These are phyloP conservation scores for Hypsopygia costalis DNA, from an alignment of 2,888 invertebrate species.

Conservation along the genomic window DNA sequence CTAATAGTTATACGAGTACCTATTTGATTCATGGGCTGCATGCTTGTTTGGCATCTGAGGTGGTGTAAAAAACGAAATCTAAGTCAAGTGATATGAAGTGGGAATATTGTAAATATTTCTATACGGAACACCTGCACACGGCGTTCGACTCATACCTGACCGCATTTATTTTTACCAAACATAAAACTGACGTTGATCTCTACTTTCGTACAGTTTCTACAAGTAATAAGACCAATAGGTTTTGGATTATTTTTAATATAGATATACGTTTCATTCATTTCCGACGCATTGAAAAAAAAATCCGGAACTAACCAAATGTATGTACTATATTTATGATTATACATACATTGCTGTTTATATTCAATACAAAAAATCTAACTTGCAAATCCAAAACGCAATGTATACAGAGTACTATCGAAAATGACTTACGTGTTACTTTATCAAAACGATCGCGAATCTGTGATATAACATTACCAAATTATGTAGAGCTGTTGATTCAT, in stretches of 20 bases:
- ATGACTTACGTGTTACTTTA: background rate
- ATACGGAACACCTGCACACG: no score
- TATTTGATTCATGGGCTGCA: no score
- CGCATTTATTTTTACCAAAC: no score
- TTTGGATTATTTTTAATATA: background rate
- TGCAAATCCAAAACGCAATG: conserved; percentile 15
- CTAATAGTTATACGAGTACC: no score
- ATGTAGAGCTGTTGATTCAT: conserved; percentile 13
- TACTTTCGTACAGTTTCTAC: no score
- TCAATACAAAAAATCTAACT: background rate
- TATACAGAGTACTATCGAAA: conserved; percentile 6
- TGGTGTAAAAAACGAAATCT: no score
- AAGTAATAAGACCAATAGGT: background rate
- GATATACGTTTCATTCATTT: background rate
- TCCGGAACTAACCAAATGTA: background rate
- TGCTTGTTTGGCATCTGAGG: no score
- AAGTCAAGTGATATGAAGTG: no score
- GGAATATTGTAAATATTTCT: no score
- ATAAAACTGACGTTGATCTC: no score
- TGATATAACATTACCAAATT: conserved; percentile 33
- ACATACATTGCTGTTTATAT: conserved; percentile 2
- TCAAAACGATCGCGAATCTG: conserved; percentile 22
- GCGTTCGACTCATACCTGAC: no score
- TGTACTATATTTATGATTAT: background rate
- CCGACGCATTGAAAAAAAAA: background rate